Base-by-base conservation (phyloP, 2,113 vertebrate genomes). In the Bucco capensis region DNA sequence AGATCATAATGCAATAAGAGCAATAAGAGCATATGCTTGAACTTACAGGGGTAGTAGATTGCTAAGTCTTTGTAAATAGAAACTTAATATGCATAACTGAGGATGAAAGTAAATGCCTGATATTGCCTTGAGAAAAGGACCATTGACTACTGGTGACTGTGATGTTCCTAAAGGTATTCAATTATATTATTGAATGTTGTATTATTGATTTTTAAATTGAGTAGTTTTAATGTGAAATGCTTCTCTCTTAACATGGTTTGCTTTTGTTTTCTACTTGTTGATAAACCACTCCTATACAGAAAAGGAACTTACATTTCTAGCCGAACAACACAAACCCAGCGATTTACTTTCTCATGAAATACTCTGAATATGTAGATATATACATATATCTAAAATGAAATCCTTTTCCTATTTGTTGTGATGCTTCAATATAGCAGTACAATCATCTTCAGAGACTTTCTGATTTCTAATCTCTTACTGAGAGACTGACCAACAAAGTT, bases 151-250 rank as follows among this genome's bases (percentile, higher is more conserved):
- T 82, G 23, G 16, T 33, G 21, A 27, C 42, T 75, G 9, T 71
- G 42, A 13, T 83, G 12, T 38, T 83, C 46, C 47, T 46, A 49
- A 92, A 62, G 18, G 11, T 70, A 73, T 87, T 92, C 40, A 82
- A 61, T 88, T 91, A 53, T 76, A 49, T 65, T 88, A 73, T 42
- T 73, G 85, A 82, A 69, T 18, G 1, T 27, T 76, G 44, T 38
- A 11, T 65, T 85, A 94, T 79, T 87, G 92, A 87, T 82, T 92
- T 92, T 89, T 87, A 56, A 82, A 73, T 28, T 44, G 50, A 93
- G 37, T 44, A 85, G 58, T 28, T 92, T 88, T 76, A 64, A 28
- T 1, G 6, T 71, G 24, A 89, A 92, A 79, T 46, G 40, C 42
- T 69, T 76, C 31, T 44, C 40, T 21, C 54, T 69, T 76, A 57